Evolutionary conservation across 2,888 invertebrate genomes (phyloP).

Genomic region (Ennomos fuscantarius): DNA sequence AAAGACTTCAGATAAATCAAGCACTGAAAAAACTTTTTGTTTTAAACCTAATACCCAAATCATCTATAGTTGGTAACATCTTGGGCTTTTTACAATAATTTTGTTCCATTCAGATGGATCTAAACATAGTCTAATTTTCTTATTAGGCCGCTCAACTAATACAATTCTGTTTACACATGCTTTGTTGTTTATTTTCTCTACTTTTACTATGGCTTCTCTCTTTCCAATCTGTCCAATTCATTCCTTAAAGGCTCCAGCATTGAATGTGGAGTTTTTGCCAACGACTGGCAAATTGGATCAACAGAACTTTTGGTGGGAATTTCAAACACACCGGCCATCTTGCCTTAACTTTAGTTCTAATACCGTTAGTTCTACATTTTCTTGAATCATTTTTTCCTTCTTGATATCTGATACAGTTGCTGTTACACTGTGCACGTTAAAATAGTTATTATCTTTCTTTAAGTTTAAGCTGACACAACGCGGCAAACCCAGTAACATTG

Average conservation of each 20-base stretch:
- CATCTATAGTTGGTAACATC: too few species aligned
- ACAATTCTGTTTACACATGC: not conserved
- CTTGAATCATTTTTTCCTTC: not conserved
- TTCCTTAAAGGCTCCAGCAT: not conserved
- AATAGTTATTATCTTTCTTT: too few species aligned
- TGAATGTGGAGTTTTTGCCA: not conserved
- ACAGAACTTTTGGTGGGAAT: not conserved
- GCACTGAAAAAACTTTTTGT: too few species aligned
- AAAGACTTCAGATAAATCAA: too few species aligned
- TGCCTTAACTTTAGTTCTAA: not conserved
- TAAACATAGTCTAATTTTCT: not conserved
- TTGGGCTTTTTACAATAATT: too few species aligned
- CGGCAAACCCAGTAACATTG: not conserved
- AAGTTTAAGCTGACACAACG: not conserved
- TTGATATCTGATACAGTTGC: too few species aligned
- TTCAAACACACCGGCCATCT: not conserved
- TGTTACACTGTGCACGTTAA: not conserved
- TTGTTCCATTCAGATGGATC: too few species aligned
- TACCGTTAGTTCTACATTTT: not conserved
- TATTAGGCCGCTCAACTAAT: not conserved
- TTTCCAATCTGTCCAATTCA: not conserved
- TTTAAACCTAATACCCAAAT: too few species aligned
- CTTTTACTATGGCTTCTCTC: conserved; percentile 4
- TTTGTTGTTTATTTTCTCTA: not conserved
- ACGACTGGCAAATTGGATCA: not conserved